Base-by-base conservation (phyloP, 2,888 invertebrate species). In the Pantelozetes paolii region DNA sequence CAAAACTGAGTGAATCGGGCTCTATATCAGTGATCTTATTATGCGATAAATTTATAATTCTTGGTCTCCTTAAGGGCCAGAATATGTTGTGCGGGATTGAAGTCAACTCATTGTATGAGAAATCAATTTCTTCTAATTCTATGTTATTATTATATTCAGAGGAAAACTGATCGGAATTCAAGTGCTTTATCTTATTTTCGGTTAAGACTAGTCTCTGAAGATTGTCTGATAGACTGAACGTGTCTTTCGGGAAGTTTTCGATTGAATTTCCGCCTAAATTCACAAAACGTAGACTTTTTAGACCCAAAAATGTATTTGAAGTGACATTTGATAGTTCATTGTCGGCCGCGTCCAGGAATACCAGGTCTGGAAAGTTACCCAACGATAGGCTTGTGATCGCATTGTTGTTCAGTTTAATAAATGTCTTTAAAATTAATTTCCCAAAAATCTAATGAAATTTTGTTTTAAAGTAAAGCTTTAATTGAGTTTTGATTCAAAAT, bases 141-240 rank as follows among this genome's bases (percentile, higher is more conserved):
- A 72, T 62, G 28, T 72, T 72, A 20, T 72, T 72, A 32, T 72
- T 8, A n/a, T 72, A 72, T 32, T 72, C 73, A 13, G 73, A 72
- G 6, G 73, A 48, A 26, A 72, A 72, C 18, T 62, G n/a, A 20
- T 67, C 73, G 9, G 40, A 45, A 23, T 72, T 42, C 18, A 72
- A 26, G 45, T 30, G 11, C 18, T 28, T 42, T 11, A 72, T 72
- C 20, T 32, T 64, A 72, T 72, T 72, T 11, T 28, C 67, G 40
- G 42, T 72, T 36, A 72, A 67, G 26, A 62, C 73, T 9, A 72
- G 30, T 18, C 73, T 62, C 36, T 48, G 18, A n/a, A 72, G 28
- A 36, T 62, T 62, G 20, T 72, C 40, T 2, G 62, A 67, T 1
- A 26, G 36, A 20, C 40, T 40, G 32, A 72, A 72, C 1, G 59